Evolutionary conservation across 2,797 vertebrate species (phyloP), one percentile per base, ranked within the genome.

Genomic region (Cygnus olor): DNA sequence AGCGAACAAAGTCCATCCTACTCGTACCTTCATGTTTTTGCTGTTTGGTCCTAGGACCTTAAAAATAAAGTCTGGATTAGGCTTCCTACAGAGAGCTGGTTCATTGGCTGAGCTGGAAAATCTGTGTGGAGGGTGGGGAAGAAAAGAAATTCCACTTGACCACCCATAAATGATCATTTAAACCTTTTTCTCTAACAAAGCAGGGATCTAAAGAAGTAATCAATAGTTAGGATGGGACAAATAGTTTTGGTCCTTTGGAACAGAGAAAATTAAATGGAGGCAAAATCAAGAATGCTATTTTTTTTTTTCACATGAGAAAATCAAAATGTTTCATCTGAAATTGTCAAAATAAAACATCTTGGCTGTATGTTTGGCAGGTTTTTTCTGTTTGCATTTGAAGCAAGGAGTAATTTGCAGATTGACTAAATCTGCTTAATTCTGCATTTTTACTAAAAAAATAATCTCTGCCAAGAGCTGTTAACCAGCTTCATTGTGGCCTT

Each of bases 301-400:
- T 80, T 71, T 90, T 89, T 63, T 65, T 47, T 44, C 92, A 84
- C 32, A 70, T 32, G 25, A 94, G 66, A 73, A 91, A 93, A 93
- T 94, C 72, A 93, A 94, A 96, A 93, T 95, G 89, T 93, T 96
- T 95, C 87, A 88, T 93, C 54, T 30, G 49, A 93, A 42, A 56
- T 70, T 93, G 94, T 95, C 89, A 94, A 96, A 97, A 92, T 89
- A 97, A 96, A 92, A 74, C 1, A 7, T 89, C 70, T 73, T 89
- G 77, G 45, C 79, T 92, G n/a, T 80, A 79, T 56, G 73, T 89
- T 96, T 89, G 88, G 58, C 82, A 85, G 69, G 27, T 38, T 91
- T 92, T 79, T 53, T 40, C 10, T 80, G 90, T 93, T 96, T 89
- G 76, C 92, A 72, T 93, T 85, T 95, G 73, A 89, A 94, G 65